phyloP scores from a whole-genome alignment of 2,888 invertebrate species.

The Chrysolina oricalcia region DNA sequence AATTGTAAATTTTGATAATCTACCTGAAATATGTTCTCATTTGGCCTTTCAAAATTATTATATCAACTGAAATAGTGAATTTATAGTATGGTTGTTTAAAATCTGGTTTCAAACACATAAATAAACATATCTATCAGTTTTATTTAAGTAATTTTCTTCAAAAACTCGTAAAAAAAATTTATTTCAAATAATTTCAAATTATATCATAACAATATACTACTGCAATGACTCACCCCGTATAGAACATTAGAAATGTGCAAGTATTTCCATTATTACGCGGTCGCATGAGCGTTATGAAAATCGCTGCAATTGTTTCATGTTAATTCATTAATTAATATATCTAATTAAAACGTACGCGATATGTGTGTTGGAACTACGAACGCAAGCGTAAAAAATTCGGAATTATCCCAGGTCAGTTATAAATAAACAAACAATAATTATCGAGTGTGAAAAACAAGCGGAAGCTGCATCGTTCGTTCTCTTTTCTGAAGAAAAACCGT shows the following conservation, averaged over 20 bases:
- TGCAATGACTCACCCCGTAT: not conserved
- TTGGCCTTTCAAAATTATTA: no score
- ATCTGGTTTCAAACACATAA: no score
- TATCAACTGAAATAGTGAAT: no score
- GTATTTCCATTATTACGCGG: slow-evolving; percentile 9
- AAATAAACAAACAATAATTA: slow-evolving; percentile 36
- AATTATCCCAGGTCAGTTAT: slow-evolving; percentile 45
- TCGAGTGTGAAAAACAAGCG: slow-evolving; percentile 4
- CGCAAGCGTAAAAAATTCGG: slow-evolving; percentile 41
- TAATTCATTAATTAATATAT: slow-evolving; percentile 50
- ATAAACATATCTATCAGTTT: no score
- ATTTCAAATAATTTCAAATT: no score
- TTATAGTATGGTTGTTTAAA: no score
- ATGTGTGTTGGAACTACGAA: slow-evolving; percentile 15
- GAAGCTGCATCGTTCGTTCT: not conserved
- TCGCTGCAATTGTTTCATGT: slow-evolving; percentile 34
- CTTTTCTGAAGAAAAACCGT: not conserved
- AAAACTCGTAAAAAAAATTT: no score
- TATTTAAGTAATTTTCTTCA: no score
- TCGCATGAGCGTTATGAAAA: slow-evolving; percentile 43
- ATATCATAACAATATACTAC: no score
- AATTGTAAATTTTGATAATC: no score
- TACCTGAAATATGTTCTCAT: no score
- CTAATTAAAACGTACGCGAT: slow-evolving; percentile 38
- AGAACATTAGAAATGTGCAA: slow-evolving; percentile 1